Percentiles rank a stretch among this genome's conserved stretches.
Evolutionary conservation across 2,797 vertebrate genomes (phyloP).

Genomic region (Hydrolagus colliei): DNA sequence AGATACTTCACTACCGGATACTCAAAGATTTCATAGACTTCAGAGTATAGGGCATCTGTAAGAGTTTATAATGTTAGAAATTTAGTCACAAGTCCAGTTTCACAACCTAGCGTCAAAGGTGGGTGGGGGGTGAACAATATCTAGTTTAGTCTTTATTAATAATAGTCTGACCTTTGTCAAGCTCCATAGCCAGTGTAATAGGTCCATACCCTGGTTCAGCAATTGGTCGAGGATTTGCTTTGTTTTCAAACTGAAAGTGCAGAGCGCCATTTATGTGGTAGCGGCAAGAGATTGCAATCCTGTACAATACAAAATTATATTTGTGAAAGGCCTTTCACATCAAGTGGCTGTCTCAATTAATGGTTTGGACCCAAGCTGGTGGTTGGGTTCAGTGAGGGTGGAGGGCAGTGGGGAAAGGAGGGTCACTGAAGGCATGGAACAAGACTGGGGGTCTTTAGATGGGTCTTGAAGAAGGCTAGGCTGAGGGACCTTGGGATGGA

Average conservation of each 20-base stretch:
- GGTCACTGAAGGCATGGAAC: no score
- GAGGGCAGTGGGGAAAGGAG: no score
- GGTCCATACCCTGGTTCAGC: slow-evolving; percentile 39
- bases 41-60: slow-evolving; percentile 43
- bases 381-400: no score
- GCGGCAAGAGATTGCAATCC: slow-evolving; percentile 43
- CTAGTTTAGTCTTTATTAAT: no score
- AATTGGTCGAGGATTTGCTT: slow-evolving; percentile 36
- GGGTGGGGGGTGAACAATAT: no score
- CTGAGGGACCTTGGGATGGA: no score
- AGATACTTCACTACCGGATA: slow-evolving; percentile 51
- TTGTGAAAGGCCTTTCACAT: background rate
- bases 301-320: background rate
- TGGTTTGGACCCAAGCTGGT: no score
- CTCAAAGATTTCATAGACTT: slow-evolving; percentile 41
- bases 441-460: no score
- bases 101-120: background rate
- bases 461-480: no score
- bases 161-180: slow-evolving; percentile 50
- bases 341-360: no score
- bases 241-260: slow-evolving; percentile 34
- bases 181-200: slow-evolving; percentile 42
- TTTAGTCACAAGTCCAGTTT: background rate
- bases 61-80: background rate
- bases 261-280: slow-evolving; percentile 41